Base-by-base conservation (phyloP, 2,797 vertebrate species). In the Chloroceryle inda region DNA sequence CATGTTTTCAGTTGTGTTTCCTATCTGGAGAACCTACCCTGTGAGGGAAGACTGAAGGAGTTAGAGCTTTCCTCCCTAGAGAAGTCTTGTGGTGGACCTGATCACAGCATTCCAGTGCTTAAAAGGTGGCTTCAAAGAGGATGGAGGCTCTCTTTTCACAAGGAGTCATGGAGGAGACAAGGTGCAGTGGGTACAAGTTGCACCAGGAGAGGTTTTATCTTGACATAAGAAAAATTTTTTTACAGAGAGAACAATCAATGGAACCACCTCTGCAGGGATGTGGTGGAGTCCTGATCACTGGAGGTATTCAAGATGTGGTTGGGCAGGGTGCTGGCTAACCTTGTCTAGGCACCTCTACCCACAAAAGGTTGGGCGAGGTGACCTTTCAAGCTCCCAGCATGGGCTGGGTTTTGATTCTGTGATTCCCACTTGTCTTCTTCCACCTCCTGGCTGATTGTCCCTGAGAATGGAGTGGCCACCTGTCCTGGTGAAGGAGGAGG, bases 1-100 rank as follows among this genome's bases (percentile, higher is more conserved):
- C 19, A 2, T 2, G 0, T 12, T 27, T 11, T 38, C 33, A 13
- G 11, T n/a, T 58, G 74, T 0, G 0, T 27, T 47, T 31, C 55
- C 42, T 63, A 35, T 40, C 56, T 52, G 62, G 53, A 81, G 75
- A 13, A 10, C 12, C 44, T 85, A 42, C 52, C 38, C 44, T 38
- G 1, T 6, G 31, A 90, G 50, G 68, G 44, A 13, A 56, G 20
- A 1, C 22, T 3, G 12, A 45, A 67, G 47, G 12, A 55, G 17
- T 6, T 17, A 0, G 7, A 10, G 74, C 6, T 44, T 45, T 50
- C 11, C 58, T 72, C 23, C 82, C 58, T 42, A 29, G 71, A 76
- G 37, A 38, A 35, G 23, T 35, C 27, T 75, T n/a, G 38, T 53
- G 11, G 19, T 24, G 10, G 5, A 10, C 47, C 67, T 79, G 19